Evolutionary conservation across 2,113 vertebrate genomes (phyloP).

Genomic region (Scartelaos histophorus): DNA sequence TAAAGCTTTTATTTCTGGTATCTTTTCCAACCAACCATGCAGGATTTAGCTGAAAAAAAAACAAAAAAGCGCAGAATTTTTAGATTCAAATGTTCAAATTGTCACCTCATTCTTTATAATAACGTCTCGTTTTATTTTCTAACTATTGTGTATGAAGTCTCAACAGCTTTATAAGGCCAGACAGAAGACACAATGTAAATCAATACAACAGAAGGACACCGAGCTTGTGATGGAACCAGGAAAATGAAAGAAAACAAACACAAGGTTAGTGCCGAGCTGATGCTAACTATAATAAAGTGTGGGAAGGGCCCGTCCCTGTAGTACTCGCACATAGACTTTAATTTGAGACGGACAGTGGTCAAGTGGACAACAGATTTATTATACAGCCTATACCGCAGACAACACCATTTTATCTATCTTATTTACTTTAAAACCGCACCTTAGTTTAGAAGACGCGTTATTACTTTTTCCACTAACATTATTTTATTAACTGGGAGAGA

Average conservation of each 20-base stretch:
- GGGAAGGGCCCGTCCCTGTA: slow-evolving; percentile 14
- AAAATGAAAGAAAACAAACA: slow-evolving; percentile 28
- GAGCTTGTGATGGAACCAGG: slow-evolving; percentile 21
- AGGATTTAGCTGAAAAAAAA: neutral
- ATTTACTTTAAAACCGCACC: neutral
- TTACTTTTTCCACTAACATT: no score
- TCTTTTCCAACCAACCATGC: neutral
- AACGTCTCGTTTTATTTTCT: neutral
- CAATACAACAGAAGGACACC: slow-evolving; percentile 36
- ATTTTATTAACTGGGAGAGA: no score
- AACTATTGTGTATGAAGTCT: slow-evolving; percentile 4
- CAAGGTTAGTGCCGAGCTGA: slow-evolving; percentile 22
- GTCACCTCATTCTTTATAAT: neutral
- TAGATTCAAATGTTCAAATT: neutral
- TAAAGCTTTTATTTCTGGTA: no score
- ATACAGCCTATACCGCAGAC: neutral
- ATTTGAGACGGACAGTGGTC: slow-evolving; percentile 10
- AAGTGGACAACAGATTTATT: slow-evolving; percentile 1
- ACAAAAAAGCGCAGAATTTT: neutral
- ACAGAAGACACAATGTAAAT: slow-evolving; percentile 27
- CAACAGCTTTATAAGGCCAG: slow-evolving; percentile 26
- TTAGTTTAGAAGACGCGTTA: no score
- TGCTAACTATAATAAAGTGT: slow-evolving; percentile 21
- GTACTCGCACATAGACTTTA: slow-evolving; percentile 10
- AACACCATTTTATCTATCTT: neutral